A percentile compares a stretch with the other conserved stretches of the same genome.
Evolutionary conservation across 2,888 invertebrate species (phyloP).

Genomic region (Cistogaster globosa): DNA sequence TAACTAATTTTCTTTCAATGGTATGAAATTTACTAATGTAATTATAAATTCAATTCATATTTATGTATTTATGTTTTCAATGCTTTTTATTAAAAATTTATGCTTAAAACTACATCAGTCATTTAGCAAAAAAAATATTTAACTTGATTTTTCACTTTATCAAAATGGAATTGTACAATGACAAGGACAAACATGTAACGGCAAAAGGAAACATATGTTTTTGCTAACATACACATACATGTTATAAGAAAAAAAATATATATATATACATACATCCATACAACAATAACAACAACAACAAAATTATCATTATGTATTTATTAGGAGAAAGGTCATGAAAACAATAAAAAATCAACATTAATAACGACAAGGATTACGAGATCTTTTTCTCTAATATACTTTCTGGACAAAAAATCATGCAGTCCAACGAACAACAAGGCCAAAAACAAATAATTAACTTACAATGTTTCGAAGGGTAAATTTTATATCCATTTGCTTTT

Average conservation of each 20-base stretch:
- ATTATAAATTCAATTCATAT: background rate
- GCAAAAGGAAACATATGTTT: constrained; percentile 40
- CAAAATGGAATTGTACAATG: constrained; percentile 56
- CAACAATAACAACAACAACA: background rate
- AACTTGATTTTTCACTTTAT: constrained; percentile 61
- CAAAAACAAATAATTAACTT: constrained; percentile 65
- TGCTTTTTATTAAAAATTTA: constrained; percentile 26
- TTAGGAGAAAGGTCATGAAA: constrained; percentile 30
- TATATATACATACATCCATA: constrained; percentile 10
- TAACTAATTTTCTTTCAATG: constrained; percentile 29
- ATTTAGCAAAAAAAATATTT: constrained; percentile 31
- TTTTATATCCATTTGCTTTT: too few species aligned
- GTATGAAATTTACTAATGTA: constrained; percentile 32
- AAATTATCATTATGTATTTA: constrained; percentile 60
- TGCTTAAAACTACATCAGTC: constrained; percentile 2
- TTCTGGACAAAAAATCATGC: constrained; percentile 47
- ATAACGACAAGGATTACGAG: constrained; percentile 26
- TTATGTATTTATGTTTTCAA: background rate
- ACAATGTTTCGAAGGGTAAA: background rate
- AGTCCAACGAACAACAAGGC: constrained; percentile 31
- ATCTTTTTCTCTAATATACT: constrained; percentile 18
- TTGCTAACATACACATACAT: background rate
- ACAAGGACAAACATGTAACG: constrained; percentile 48
- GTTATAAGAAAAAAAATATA: background rate
- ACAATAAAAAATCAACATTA: constrained; percentile 37